Percentiles rank a stretch among this genome's conserved stretches.
Evolutionary conservation across 2,113 vertebrate species (phyloP).

Genomic region (Triplophysa siluroides): DNA sequence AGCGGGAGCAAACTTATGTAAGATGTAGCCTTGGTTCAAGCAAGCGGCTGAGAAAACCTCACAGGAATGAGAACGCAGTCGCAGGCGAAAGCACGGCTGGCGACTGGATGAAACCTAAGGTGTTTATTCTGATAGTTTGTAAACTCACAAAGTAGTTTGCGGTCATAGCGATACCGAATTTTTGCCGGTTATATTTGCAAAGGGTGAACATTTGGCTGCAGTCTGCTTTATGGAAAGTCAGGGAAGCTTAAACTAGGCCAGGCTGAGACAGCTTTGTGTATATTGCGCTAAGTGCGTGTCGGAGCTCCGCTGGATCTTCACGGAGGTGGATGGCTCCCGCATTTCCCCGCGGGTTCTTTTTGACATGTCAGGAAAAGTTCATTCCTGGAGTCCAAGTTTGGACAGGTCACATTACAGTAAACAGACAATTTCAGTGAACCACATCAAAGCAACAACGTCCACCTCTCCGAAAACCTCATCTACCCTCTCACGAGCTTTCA

Average conservation of each 20-base stretch:
- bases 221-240: not conserved
- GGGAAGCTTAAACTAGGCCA: not conserved
- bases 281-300: not conserved
- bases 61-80: not conserved
- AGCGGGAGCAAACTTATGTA: conserved; percentile 14
- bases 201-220: no score
- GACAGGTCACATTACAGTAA: conserved; percentile 33
- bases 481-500: not conserved
- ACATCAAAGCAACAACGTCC: conserved; percentile 17
- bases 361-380: conserved; percentile 36
- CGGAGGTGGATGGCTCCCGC: not conserved
- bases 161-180: not conserved
- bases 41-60: conserved; percentile 4
- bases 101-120: conserved; percentile 1
- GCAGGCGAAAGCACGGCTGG: not conserved
- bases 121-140: conserved; percentile 15
- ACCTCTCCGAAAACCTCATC: conserved; percentile 7
- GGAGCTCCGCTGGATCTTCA: not conserved
- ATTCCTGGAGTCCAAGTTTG: conserved; percentile 20
- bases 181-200: not conserved
- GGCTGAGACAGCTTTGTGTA: not conserved
- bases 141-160: not conserved
- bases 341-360: not conserved
- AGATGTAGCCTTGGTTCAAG: not conserved
- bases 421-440: conserved; percentile 11